These are phyloP conservation scores for Oeneis ivallda DNA, from an alignment of 2,888 invertebrate species.

Conservation along the genomic window DNA sequence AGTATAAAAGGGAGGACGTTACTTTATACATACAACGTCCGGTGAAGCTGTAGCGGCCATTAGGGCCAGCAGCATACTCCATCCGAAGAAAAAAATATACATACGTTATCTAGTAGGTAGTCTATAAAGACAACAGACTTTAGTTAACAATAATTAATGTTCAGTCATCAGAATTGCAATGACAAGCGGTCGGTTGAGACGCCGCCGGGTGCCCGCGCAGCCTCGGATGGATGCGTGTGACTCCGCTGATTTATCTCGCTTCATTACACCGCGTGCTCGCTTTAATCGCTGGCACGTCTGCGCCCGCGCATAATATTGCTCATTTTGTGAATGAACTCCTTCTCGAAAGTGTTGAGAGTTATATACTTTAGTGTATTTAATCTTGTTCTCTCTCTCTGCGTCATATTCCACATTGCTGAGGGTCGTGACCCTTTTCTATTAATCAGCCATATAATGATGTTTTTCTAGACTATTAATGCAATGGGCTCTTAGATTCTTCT, in stretches of 20 bases:
- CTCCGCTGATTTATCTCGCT: slow-evolving; percentile 70
- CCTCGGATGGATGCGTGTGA: slow-evolving; percentile 58
- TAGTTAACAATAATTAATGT: slow-evolving; percentile 7
- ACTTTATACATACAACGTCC: too few relatives aligned
- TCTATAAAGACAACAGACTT: background rate
- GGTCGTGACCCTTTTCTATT: too few relatives aligned
- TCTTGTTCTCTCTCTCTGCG: too few relatives aligned
- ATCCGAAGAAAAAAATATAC: too few relatives aligned
- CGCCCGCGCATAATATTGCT: slow-evolving; percentile 29
- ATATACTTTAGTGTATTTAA: background rate
- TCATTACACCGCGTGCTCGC: slow-evolving; percentile 51
- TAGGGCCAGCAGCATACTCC: too few relatives aligned
- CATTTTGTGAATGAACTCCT: slow-evolving; percentile 18
- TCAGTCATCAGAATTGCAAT: slow-evolving; percentile 15
- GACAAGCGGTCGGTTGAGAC: slow-evolving; percentile 49
- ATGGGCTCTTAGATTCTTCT: too few relatives aligned
- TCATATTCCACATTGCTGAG: too few relatives aligned
- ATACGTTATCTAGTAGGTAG: too few relatives aligned
- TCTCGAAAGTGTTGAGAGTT: background rate
- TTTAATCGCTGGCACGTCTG: slow-evolving; percentile 50
- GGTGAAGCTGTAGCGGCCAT: too few relatives aligned
- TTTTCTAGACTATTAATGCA: too few relatives aligned
- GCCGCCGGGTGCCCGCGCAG: slow-evolving; percentile 39
- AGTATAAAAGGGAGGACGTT: too few relatives aligned
- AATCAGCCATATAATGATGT: too few relatives aligned